Percentiles rank a stretch among this genome's conserved stretches.
These are phyloP conservation scores for Neodontobutis hainanensis DNA, from an alignment of 2,113 vertebrate species.

Conservation along the genomic window DNA sequence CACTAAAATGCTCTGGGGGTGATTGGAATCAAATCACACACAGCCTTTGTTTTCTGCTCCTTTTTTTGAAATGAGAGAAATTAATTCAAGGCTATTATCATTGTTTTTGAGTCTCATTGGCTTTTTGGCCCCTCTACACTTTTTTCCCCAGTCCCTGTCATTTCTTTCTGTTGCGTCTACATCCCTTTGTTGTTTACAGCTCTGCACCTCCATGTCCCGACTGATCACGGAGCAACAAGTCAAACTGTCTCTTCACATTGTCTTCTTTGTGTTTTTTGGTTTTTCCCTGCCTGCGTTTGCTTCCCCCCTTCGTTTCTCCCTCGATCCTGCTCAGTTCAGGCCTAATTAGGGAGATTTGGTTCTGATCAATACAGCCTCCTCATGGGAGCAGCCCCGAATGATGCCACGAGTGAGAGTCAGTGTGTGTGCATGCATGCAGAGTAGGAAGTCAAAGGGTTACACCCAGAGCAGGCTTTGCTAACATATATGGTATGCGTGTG, in stretches of 20 bases:
- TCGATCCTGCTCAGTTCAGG: slow-evolving; percentile 34
- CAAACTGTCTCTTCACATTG: slow-evolving; percentile 31
- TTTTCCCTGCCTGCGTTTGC: not conserved
- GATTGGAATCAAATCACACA: slow-evolving; percentile 60
- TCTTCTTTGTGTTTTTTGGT: slow-evolving; percentile 14
- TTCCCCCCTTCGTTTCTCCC: slow-evolving; percentile 2
- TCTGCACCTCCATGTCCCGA: slow-evolving; percentile 24
- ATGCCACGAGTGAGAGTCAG: slow-evolving; percentile 9
- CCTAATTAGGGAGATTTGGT: slow-evolving; percentile 74
- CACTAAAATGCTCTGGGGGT: slow-evolving; percentile 49
- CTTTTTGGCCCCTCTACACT: not conserved
- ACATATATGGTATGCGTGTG: slow-evolving; percentile 15
- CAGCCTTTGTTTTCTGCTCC: slow-evolving; percentile 45
- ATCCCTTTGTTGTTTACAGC: slow-evolving; percentile 31
- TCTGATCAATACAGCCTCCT: slow-evolving; percentile 73
- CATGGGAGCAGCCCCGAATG: slow-evolving; percentile 40
- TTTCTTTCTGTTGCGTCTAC: not conserved
- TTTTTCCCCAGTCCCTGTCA: slow-evolving; percentile 9
- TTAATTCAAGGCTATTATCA: slow-evolving; percentile 30
- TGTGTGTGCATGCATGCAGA: slow-evolving; percentile 27
- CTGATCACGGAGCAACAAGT: slow-evolving; percentile 43
- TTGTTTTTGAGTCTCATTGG: not conserved
- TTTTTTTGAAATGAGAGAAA: slow-evolving; percentile 25
- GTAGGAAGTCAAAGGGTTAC: slow-evolving; percentile 25
- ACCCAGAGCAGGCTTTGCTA: slow-evolving; percentile 4